Percentiles rank a stretch among this genome's conserved stretches.
Conservation (phyloP, 1,140 invertebrate species). For the Drosophila rufa region DNA sequence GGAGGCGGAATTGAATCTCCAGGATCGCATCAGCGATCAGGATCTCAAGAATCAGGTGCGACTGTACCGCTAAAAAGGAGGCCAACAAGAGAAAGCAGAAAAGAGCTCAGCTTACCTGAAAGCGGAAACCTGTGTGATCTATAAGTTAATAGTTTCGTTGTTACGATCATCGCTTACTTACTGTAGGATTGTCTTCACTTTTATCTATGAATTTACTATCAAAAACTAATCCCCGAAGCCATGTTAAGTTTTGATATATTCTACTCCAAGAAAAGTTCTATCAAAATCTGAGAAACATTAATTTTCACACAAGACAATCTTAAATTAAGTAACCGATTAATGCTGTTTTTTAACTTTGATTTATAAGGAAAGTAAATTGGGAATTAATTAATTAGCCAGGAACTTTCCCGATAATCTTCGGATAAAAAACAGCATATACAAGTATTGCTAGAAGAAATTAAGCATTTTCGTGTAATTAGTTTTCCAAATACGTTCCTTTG, state of each 20-base stretch:
- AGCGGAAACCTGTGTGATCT: constrained; percentile 41
- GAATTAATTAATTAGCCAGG: background rate
- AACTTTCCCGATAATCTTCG: background rate
- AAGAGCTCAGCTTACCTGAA: constrained; percentile 34
- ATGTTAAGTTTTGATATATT: background rate
- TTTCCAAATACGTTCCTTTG: constrained; percentile 29
- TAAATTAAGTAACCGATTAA: constrained; percentile 1
- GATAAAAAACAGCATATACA: background rate
- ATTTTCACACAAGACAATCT: background rate
- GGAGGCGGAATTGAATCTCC: constrained; percentile 75
- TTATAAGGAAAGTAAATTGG: no score
- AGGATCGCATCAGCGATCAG: constrained; percentile 75
- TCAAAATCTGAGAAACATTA: background rate
- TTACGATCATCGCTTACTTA: constrained; percentile 7
- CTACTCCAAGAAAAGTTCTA: background rate
- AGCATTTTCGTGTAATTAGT: constrained; percentile 24
- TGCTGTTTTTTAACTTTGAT: background rate
- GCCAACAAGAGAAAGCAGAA: background rate
- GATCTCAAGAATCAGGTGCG: constrained; percentile 77
- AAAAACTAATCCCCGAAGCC: no score
- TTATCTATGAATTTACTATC: background rate
- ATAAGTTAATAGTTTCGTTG: constrained; percentile 30
- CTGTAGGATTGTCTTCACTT: background rate
- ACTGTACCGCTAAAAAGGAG: constrained; percentile 63
- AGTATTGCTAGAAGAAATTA: constrained; percentile 11